Evolutionary conservation across 2,113 vertebrate genomes (phyloP), one percentile per base, ranked within the genome.

Genomic region (Mohoua ochrocephala): DNA sequence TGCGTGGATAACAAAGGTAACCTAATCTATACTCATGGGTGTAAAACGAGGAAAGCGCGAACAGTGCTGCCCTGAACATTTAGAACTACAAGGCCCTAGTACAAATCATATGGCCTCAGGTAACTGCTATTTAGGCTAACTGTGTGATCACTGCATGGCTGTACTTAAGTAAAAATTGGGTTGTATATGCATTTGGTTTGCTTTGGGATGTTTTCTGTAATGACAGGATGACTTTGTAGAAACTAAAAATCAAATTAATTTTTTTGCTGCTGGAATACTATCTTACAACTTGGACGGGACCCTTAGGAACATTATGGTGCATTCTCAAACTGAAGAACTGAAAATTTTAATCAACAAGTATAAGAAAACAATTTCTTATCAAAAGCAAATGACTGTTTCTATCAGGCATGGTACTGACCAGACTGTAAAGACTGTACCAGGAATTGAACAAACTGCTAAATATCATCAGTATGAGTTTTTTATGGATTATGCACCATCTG

Each of bases 1-100:
- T 37, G 4, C 31, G 16, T 11, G 15, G 44, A 41, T 31, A 77
- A 44, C 49, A 84, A 37, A 73, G n/a, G 30, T 83, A 69, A 83
- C 11, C 13, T 17, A 31, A 3, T 42, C 0, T 0, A 22, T 45
- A 27, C 27, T 69, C 15, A 6, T 41, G 60, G 33, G n/a, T 77
- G 11, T 47, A 33, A 73, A 84, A 64, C 28, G 20, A 13, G 27
- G 10, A 82, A 50, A 31, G 20, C 30, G 20, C 6, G 6, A 56
- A 47, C 1, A 3, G 33, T 41, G 15, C 35, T 75, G 50, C 11
- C 26, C 17, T 65, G 41, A 41, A 37, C 9, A n/a, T 14, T 63
- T 26, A 76, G 18, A 61, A 71, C 37, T 49, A 12, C 45, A 91
- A 60, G 49, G 20, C 22, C 9, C 26, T 56, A 45, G 16, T 41